Percentiles rank a stretch among this genome's conserved stretches.
phyloP scores from a whole-genome alignment of 1,140 invertebrate species.

The Rhopalosiphum padi region DNA sequence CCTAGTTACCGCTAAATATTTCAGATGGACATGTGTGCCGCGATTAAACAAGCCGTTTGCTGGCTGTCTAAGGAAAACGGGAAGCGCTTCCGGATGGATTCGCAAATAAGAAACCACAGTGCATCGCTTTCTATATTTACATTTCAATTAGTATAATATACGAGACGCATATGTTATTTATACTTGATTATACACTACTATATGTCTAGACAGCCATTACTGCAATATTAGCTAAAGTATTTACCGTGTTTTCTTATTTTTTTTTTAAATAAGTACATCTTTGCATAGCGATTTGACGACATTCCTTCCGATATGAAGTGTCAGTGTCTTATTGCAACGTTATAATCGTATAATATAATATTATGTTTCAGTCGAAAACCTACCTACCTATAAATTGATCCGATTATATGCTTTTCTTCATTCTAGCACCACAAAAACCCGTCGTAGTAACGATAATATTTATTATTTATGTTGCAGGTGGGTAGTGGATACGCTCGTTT shows the following conservation, averaged over 20 bases:
- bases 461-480: not conserved
- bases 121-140: constrained; percentile 3
- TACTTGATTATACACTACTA: not conserved
- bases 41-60: not conserved
- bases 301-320: not conserved
- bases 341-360: not conserved
- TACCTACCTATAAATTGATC: not conserved
- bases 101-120: not conserved
- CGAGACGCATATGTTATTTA: not conserved
- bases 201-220: not conserved
- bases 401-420: not conserved
- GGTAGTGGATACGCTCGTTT: not conserved
- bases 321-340: not conserved
- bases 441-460: not conserved
- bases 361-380: not conserved
- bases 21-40: no score
- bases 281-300: not conserved
- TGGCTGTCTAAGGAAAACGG: not conserved
- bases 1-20: no score
- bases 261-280: not conserved
- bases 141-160: constrained; percentile 27
- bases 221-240: not conserved
- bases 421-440: not conserved
- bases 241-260: not conserved
- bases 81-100: not conserved